phyloP scores from a whole-genome alignment of 1,140 invertebrate species.

The Wiebesia pumilae region DNA sequence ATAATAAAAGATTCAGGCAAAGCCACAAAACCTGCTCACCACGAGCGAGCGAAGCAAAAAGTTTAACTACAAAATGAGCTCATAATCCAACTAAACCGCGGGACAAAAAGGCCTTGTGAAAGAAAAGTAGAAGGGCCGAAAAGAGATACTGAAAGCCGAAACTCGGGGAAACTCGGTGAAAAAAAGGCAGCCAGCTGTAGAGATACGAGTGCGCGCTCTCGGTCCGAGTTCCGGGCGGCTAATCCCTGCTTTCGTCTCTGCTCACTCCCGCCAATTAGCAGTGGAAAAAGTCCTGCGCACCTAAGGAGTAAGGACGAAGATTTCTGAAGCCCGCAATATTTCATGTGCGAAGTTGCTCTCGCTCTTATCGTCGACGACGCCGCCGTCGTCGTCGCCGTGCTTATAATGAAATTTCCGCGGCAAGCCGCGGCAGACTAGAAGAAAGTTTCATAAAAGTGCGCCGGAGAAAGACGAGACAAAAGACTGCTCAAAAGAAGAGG shows the following conservation, averaged over 20 bases:
- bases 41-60: background rate
- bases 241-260: constrained; percentile 19
- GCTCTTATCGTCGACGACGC: constrained; percentile 46
- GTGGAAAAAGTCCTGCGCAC: constrained; percentile 58
- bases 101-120: background rate
- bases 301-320: constrained; percentile 17
- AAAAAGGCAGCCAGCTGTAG: background rate
- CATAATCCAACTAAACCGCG: constrained; percentile 15
- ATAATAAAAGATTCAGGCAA: constrained; percentile 7
- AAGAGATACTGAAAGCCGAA: constrained; percentile 12
- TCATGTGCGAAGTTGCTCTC: constrained; percentile 46
- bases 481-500: constrained; percentile 9
- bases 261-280: constrained; percentile 61
- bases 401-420: constrained; percentile 53
- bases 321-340: constrained; percentile 52
- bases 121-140: background rate
- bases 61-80: constrained; percentile 11
- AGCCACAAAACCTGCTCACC: constrained; percentile 11
- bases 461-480: constrained; percentile 6
- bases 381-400: background rate
- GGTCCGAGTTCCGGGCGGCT: background rate
- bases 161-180: background rate
- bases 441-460: constrained; percentile 51
- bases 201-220: background rate
- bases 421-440: constrained; percentile 5